Evolutionary conservation across 35 echinoderm and acorn worm genomes (phyloP).

Genomic region (Ophiothrix spiculata): DNA sequence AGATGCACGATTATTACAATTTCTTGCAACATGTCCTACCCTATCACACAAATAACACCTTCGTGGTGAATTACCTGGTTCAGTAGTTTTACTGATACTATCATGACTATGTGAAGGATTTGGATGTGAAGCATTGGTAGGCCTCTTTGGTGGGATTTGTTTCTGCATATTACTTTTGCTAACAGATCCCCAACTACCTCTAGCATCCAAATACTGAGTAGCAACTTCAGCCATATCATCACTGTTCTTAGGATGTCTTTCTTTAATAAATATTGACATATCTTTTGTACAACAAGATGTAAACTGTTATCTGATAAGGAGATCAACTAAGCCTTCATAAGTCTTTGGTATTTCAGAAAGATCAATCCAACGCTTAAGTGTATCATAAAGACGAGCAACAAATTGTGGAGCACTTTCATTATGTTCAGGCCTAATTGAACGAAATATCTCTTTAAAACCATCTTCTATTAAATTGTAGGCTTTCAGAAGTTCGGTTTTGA

Average conservation of each 20-base stretch:
- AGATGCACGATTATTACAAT: constrained; percentile 16
- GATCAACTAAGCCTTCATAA: constrained; percentile 21
- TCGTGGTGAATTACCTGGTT: neutral
- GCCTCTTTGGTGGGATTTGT: neutral
- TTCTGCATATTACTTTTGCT: no score
- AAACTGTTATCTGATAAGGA: constrained; percentile 48
- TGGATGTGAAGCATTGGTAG: neutral
- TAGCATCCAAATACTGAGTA: constrained; percentile 39
- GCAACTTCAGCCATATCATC: constrained; percentile 26
- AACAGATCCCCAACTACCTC: constrained; percentile 36
- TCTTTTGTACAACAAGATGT: constrained; percentile 29
- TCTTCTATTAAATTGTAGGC: constrained; percentile 33
- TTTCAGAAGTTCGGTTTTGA: constrained; percentile 48
- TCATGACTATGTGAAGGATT: neutral
- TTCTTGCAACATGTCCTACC: constrained; percentile 22
- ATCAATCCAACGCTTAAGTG: constrained; percentile 55
- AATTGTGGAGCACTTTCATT: constrained; percentile 45
- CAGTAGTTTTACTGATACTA: neutral
- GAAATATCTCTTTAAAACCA: constrained; percentile 44
- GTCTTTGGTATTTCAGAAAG: constrained; percentile 19
- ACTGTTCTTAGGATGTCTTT: constrained; percentile 24
- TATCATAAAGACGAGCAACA: constrained; percentile 47
- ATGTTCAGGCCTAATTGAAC: constrained; percentile 31
- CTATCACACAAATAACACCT: constrained; percentile 47
- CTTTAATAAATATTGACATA: constrained; percentile 41